A percentile compares a stretch with the other conserved stretches of the same genome.
Evolutionary conservation across 2,797 vertebrate genomes (phyloP).

Genomic region (Sciurus vulgaris): DNA sequence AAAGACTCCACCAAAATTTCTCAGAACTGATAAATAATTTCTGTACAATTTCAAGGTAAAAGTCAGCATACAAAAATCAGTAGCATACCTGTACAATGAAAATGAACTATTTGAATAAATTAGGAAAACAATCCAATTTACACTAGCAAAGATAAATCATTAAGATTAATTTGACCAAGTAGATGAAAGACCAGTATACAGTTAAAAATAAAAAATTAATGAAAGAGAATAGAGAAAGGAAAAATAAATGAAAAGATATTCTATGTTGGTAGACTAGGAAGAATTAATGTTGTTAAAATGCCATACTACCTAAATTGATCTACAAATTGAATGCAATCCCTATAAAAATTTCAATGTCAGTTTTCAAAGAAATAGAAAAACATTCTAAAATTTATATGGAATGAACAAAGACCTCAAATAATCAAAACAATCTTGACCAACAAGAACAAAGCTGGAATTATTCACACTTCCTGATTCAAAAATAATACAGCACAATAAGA

Average conservation of each 20-base stretch:
- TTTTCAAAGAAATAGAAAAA: not conserved
- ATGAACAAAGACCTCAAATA: not conserved
- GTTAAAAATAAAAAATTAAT: not conserved
- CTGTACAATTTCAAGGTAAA: not conserved
- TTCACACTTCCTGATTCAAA: not conserved
- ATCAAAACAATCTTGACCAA: not conserved
- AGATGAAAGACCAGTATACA: not conserved
- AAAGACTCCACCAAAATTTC: not conserved
- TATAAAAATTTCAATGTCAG: not conserved
- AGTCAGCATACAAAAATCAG: not conserved
- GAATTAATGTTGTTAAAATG: not conserved
- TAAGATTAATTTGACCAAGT: not conserved
- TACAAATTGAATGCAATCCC: not conserved
- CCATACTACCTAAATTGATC: not conserved
- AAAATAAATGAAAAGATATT: not conserved
- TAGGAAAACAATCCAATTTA: not conserved
- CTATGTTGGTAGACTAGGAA: not conserved
- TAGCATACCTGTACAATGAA: not conserved
- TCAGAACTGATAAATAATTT: not conserved
- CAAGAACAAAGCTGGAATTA: not conserved
- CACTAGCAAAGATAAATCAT: not conserved
- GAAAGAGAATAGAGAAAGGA: not conserved
- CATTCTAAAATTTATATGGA: not conserved
- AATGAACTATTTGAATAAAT: not conserved
- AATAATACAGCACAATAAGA: too few species aligned